These are phyloP conservation scores for Cheilinus undulatus DNA, from an alignment of 2,113 vertebrate genomes.

Conservation along the genomic window DNA sequence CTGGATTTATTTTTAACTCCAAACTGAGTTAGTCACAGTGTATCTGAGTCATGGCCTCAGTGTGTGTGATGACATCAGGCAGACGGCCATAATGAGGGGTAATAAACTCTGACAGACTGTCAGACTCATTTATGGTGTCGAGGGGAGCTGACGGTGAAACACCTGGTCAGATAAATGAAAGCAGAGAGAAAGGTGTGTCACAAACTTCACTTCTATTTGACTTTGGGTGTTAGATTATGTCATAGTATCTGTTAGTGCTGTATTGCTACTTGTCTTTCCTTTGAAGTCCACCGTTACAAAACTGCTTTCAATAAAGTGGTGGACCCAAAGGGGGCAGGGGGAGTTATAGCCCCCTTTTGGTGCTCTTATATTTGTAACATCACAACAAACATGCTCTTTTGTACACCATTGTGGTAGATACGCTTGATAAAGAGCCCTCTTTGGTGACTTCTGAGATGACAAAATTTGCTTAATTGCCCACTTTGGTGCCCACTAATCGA, in stretches of 20 bases:
- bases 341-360: too few relatives aligned
- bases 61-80: background rate
- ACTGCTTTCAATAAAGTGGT: too few relatives aligned
- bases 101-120: slow-evolving; percentile 7
- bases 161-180: slow-evolving; percentile 30
- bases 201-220: background rate
- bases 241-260: background rate
- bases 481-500: too few relatives aligned
- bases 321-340: too few relatives aligned
- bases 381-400: too few relatives aligned
- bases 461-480: too few relatives aligned
- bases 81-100: slow-evolving; percentile 44
- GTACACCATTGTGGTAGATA: too few relatives aligned
- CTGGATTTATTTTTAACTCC: background rate
- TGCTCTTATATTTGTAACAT: too few relatives aligned
- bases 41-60: slow-evolving; percentile 37
- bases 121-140: background rate
- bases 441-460: too few relatives aligned
- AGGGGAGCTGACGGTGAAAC: slow-evolving; percentile 20
- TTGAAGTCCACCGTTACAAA: background rate
- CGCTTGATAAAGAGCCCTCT: too few relatives aligned
- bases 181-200: background rate
- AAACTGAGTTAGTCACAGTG: background rate
- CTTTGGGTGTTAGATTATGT: background rate
- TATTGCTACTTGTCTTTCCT: background rate